Evolutionary conservation across 2,113 vertebrate species (phyloP).

Genomic region (Pluvianellus socialis): DNA sequence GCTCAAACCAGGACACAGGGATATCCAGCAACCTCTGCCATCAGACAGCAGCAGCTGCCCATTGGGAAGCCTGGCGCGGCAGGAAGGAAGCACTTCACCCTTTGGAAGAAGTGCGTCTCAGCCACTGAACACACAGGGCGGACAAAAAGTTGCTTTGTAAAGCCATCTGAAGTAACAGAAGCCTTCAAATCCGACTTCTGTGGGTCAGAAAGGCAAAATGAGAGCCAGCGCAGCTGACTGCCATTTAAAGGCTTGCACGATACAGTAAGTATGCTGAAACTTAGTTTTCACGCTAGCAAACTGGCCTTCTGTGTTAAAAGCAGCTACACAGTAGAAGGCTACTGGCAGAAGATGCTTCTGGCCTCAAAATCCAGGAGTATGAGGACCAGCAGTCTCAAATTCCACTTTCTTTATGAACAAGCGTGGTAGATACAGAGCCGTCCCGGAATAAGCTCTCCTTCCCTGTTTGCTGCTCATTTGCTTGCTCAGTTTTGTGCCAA

Average conservation of each 20-base stretch:
- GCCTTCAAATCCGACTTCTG: neutral
- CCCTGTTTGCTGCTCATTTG: neutral
- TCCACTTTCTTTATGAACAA: neutral
- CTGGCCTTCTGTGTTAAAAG: neutral
- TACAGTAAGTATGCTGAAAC: neutral
- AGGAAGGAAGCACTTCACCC: neutral
- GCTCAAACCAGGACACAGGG: neutral
- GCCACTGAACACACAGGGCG: neutral
- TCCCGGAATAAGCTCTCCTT: accelerated
- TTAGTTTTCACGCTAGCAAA: neutral
- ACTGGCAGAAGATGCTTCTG: neutral
- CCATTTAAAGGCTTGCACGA: neutral
- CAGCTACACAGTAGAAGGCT: neutral
- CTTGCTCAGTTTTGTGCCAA: too few species aligned
- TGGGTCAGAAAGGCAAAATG: neutral
- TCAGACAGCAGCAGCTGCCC: neutral
- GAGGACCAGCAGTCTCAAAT: neutral
- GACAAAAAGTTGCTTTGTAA: neutral
- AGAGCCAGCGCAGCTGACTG: neutral
- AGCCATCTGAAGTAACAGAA: neutral
- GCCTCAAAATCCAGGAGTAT: neutral
- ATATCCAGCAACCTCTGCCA: neutral
- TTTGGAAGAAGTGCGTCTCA: neutral
- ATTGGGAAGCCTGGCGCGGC: neutral
- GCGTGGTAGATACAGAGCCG: accelerated